Base-by-base conservation (phyloP, 2,797 vertebrate genomes). In the Kryptopterus vitreolus region DNA sequence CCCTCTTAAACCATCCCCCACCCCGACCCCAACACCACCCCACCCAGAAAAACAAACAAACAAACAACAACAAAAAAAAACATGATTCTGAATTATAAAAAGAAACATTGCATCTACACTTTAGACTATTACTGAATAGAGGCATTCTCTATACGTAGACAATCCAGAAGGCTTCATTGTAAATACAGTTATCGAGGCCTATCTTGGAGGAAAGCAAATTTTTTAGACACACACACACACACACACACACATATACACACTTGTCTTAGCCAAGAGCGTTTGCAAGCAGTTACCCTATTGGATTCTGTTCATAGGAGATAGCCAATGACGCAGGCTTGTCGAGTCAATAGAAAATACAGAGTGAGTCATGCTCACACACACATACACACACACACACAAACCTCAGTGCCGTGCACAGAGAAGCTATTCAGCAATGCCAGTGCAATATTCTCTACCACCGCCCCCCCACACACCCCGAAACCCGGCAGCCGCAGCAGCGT, bases 321-420 rank as follows among this genome's bases (percentile, higher is more conserved):
- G 77, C 43, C 48, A 57, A 53, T 85, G 85, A 85, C 79, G 85
- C 82, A 82, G 76, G 38, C 57, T 81, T 65, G 78, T 68, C 12
- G 55, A 82, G 83, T 85, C 83, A 85, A 86, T 84, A 86, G 78
- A 70, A 52, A 66, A 78, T 80, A 80, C 78, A 80, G 73, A 82
- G 80, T 84, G 83, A 86, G 81, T 82, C 83, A 85, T 84, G 76
- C 81, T 48, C n/a, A 43, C 80, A 38, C 46, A 29, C 63, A 59
- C 61, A 31, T 35, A 53, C 75, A 71, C 20, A 58, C 48, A 62
- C 20, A 35, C 63, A 78, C 46, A 77, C 66, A 46, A 62, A 68
- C 58, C 35, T 65, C 52, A 81, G 79, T 20, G 69, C 77, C 6
- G 20, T 50, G 35, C 72, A 83, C 77, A 80, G 74, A 85, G 82